phyloP scores from a whole-genome alignment of 2,113 vertebrate genomes.

The Carassius gibelio region DNA sequence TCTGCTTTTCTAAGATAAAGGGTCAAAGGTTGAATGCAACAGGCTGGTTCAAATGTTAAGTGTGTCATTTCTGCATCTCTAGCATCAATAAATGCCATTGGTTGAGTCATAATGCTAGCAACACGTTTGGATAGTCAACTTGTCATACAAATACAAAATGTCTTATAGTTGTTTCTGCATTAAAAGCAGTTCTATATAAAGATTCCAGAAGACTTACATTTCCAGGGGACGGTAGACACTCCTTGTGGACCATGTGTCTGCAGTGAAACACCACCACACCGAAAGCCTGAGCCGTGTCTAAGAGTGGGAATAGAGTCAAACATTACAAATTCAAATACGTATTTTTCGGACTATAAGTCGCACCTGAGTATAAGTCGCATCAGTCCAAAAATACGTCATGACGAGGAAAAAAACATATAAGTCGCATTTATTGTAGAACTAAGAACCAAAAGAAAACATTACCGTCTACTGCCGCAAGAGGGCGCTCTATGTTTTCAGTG shows the following conservation, averaged over 20 bases:
- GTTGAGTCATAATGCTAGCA: neutral
- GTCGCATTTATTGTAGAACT: too few species aligned
- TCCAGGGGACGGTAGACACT: slow-evolving; percentile 87
- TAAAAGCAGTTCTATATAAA: neutral
- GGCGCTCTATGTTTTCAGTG: too few species aligned
- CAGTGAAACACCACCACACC: slow-evolving; percentile 92
- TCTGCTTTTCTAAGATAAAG: neutral
- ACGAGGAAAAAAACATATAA: too few species aligned
- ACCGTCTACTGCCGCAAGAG: too few species aligned
- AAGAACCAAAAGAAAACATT: too few species aligned
- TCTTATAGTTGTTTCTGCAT: too few species aligned
- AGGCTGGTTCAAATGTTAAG: neutral
- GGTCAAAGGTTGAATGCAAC: neutral
- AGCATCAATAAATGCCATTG: neutral
- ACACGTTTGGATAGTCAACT: neutral
- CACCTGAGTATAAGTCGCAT: too few species aligned
- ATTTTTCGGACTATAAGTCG: too few species aligned
- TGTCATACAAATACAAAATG: too few species aligned
- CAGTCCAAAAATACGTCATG: too few species aligned
- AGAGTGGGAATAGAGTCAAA: too few species aligned
- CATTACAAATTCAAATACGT: too few species aligned
- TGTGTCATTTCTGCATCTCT: neutral
- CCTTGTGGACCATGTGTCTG: slow-evolving; percentile 98
- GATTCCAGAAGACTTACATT: slow-evolving; percentile 75
- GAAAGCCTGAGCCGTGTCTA: slow-evolving; percentile 79